Percentiles rank a stretch among this genome's conserved stretches.
phyloP scores from a whole-genome alignment of 2,888 invertebrate genomes.

The Acanthoscelides obtectus region DNA sequence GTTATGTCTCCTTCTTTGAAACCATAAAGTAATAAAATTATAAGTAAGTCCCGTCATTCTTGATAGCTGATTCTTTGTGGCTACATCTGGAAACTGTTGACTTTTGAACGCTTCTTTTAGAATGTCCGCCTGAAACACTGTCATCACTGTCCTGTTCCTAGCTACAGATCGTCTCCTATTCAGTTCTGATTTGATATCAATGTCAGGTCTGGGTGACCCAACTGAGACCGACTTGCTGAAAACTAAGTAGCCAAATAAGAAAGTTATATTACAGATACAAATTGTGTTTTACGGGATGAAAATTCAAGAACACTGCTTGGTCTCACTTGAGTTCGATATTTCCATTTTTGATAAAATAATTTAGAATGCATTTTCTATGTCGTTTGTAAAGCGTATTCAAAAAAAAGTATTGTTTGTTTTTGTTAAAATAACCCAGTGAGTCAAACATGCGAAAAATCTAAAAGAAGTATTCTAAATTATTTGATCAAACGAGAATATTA shows the following conservation, averaged over 20 bases:
- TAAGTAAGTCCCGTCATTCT: neutral
- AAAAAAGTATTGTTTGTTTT: too few relatives aligned
- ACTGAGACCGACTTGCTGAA: neutral
- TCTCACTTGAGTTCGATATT: too few relatives aligned
- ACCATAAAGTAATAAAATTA: neutral
- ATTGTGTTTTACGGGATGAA: too few relatives aligned
- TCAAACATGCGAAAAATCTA: too few relatives aligned
- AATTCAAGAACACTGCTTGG: too few relatives aligned
- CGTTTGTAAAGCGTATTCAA: too few relatives aligned
- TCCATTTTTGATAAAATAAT: too few relatives aligned
- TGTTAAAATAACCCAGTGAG: too few relatives aligned
- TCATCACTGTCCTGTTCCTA: neutral
- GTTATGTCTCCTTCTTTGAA: constrained; percentile 2
- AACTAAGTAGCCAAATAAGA: neutral
- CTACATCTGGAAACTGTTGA: neutral
- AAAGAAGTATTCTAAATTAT: too few relatives aligned
- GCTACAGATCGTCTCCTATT: neutral
- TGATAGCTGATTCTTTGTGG: neutral
- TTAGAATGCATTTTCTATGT: too few relatives aligned
- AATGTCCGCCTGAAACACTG: neutral
- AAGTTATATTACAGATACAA: neutral
- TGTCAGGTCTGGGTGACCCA: neutral
- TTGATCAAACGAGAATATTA: too few relatives aligned
- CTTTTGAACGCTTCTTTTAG: neutral
- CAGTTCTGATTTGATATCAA: neutral